These are phyloP conservation scores for Esox niger DNA, from an alignment of 2,113 vertebrate species.

Conservation along the genomic window DNA sequence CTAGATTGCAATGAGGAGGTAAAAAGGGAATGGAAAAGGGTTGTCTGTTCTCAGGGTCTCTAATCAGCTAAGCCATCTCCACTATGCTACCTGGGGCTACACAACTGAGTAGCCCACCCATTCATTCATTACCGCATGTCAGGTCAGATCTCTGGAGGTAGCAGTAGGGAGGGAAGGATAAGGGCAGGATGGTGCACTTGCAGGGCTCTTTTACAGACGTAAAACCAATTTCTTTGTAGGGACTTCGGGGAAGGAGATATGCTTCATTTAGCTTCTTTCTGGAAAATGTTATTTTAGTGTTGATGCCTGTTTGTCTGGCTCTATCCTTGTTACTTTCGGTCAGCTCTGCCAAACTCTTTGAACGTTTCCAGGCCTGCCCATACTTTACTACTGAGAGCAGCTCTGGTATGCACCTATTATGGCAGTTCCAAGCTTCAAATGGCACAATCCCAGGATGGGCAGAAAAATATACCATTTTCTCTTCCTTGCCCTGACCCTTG, in stretches of 20 bases:
- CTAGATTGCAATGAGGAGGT: background rate
- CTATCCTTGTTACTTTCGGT: slow-evolving; percentile 23
- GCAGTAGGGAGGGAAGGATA: slow-evolving; percentile 4
- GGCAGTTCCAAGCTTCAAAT: slow-evolving; percentile 34
- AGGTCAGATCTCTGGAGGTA: slow-evolving; percentile 18
- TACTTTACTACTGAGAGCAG: slow-evolving; percentile 24
- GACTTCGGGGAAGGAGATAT: slow-evolving; percentile 9
- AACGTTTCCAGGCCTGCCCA: slow-evolving; percentile 10
- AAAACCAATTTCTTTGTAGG: slow-evolving; percentile 19
- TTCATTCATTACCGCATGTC: slow-evolving; percentile 25
- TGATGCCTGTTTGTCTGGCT: slow-evolving; percentile 13
- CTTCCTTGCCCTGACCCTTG: background rate
- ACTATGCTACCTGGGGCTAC: slow-evolving; percentile 2
- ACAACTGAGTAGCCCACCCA: slow-evolving; percentile 15
- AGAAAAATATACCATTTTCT: slow-evolving; percentile 27
- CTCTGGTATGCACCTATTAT: slow-evolving; percentile 20
- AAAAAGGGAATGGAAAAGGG: slow-evolving; percentile 3
- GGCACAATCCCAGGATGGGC: slow-evolving; percentile 38
- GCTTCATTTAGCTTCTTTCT: slow-evolving; percentile 12
- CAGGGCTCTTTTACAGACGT: slow-evolving; percentile 17
- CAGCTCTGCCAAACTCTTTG: slow-evolving; percentile 13
- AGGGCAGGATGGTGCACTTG: slow-evolving; percentile 4
- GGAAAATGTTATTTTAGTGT: background rate
- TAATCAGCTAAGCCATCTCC: slow-evolving; percentile 37
- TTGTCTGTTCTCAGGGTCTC: slow-evolving; percentile 14